These are phyloP conservation scores for Plotosus lineatus DNA, from an alignment of 2,113 vertebrate species.

Conservation along the genomic window DNA sequence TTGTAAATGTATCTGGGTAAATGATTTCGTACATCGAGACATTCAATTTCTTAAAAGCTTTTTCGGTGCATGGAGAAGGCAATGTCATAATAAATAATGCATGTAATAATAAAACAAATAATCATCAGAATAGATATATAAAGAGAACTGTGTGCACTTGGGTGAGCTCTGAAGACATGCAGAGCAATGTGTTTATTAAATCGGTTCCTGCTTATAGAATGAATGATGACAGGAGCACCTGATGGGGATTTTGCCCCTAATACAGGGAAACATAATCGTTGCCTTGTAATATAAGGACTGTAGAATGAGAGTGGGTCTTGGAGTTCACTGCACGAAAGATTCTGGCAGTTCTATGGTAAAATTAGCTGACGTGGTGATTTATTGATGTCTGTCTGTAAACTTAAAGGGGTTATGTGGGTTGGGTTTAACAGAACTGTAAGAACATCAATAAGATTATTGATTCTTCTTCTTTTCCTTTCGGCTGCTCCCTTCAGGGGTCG, in stretches of 20 bases:
- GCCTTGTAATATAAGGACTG: not conserved
- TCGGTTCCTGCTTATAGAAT: conserved; percentile 11
- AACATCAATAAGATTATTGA: not conserved
- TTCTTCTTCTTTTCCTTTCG: too few relatives aligned
- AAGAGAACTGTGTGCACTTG: conserved; percentile 1
- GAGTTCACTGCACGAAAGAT: not conserved
- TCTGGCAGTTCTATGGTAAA: not conserved
- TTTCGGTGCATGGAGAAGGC: not conserved
- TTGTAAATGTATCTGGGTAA: not conserved
- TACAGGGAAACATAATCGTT: not conserved
- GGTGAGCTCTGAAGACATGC: not conserved
- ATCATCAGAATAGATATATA: too few relatives aligned
- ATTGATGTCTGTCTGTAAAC: not conserved
- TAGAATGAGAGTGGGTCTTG: not conserved
- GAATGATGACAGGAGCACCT: not conserved
- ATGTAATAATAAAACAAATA: not conserved
- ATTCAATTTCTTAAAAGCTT: not conserved
- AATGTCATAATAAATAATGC: not conserved
- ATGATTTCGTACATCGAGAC: not conserved
- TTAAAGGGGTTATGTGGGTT: not conserved
- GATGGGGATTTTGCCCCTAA: not conserved
- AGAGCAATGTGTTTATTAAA: conserved; percentile 10
- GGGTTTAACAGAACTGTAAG: not conserved
- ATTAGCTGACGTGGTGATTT: not conserved
- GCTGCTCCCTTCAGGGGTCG: too few relatives aligned